A percentile compares a stretch with the other conserved stretches of the same genome.
phyloP scores from a whole-genome alignment of 2,797 vertebrate genomes.

The Sebastes alutus region DNA sequence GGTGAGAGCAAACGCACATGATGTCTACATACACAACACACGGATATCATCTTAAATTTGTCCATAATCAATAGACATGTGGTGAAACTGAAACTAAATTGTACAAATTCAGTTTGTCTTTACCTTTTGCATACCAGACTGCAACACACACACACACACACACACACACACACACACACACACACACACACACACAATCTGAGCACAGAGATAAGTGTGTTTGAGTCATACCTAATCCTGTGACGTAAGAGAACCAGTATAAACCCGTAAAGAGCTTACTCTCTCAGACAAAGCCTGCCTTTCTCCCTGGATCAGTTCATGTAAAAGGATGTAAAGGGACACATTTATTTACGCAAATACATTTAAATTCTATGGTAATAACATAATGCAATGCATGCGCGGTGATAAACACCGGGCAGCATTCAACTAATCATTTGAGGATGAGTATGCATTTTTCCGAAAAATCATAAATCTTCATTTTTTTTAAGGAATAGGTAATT shows the following conservation, averaged over 20 bases:
- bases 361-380: conserved; percentile 11
- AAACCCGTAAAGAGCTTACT: conserved; percentile 74
- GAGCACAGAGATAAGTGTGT: conserved; percentile 10
- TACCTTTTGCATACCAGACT: background rate
- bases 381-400: conserved; percentile 11
- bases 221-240: conserved; percentile 64
- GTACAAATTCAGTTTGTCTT: background rate
- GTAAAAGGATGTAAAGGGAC: conserved; percentile 38
- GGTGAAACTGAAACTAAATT: background rate
- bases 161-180: no score
- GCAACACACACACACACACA: background rate
- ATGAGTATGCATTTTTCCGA: background rate
- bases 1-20: conserved; percentile 81
- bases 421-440: conserved; percentile 3
- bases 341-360: conserved; percentile 27
- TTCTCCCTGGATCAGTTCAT: conserved; percentile 33
- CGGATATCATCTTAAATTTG: background rate
- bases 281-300: conserved; percentile 48
- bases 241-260: conserved; percentile 65
- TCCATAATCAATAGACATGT: background rate
- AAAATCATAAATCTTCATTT: background rate
- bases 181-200: background rate
- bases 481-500: background rate
- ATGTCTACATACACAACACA: background rate
- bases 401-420: background rate